Conservation (phyloP, 2,888 invertebrate genomes). For the Pollenia griseotomentosa region DNA sequence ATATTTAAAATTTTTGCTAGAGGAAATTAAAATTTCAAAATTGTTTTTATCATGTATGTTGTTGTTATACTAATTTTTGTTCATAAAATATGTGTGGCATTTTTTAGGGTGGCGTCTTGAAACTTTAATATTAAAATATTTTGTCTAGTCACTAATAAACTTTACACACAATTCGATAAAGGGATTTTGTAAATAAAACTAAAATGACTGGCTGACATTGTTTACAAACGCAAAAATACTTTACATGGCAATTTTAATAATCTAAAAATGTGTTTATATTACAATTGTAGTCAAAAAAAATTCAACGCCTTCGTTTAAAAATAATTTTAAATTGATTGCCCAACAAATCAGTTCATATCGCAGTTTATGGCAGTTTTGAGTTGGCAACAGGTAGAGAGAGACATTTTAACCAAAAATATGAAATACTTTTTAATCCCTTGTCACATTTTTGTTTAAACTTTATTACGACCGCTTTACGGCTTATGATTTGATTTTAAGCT, state of each 20-base stretch:
- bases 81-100: conserved; percentile 51
- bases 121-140: conserved; percentile 44
- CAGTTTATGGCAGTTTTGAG: conserved; percentile 43
- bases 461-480: conserved; percentile 15
- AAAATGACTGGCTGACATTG: conserved; percentile 10
- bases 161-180: conserved; percentile 21
- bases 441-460: conserved; percentile 25
- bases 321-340: conserved; percentile 16
- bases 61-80: conserved; percentile 38
- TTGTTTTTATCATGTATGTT: neutral
- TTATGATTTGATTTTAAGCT: conserved; percentile 75
- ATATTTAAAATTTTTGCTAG: conserved; percentile 41
- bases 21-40: conserved; percentile 53
- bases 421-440: conserved; percentile 59
- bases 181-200: conserved; percentile 26
- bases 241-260: conserved; percentile 13
- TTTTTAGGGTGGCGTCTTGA: conserved; percentile 66
- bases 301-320: conserved; percentile 59
- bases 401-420: conserved; percentile 20
- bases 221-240: conserved; percentile 43
- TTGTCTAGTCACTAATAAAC: conserved; percentile 62
- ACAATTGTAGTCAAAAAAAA: neutral
- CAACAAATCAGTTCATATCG: conserved; percentile 1
- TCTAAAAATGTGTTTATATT: conserved; percentile 26
- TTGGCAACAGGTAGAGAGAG: conserved; percentile 39